Conservation (phyloP, 2,797 vertebrate genomes). For the Ptychadena robeensis region DNA sequence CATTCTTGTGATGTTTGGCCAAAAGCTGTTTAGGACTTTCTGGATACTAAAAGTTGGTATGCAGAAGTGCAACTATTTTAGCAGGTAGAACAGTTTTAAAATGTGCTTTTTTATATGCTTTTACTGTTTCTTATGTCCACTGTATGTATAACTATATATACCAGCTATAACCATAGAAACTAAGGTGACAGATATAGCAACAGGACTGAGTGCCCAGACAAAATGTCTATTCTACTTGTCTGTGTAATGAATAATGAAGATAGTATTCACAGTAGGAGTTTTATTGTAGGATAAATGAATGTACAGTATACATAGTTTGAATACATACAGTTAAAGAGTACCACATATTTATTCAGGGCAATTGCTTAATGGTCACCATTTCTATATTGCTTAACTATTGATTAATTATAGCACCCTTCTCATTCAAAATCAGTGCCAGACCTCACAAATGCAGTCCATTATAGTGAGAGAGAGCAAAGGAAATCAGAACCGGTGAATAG, state of each 20-base stretch:
- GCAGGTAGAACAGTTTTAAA: not conserved
- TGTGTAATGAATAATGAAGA: not conserved
- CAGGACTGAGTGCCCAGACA: not conserved
- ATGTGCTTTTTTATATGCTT: not conserved
- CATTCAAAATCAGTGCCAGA: too few relatives aligned
- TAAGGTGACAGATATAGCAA: not conserved
- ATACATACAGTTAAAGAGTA: too few relatives aligned
- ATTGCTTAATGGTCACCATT: too few relatives aligned
- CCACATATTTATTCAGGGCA: too few relatives aligned
- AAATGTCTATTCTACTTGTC: not conserved
- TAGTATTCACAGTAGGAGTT: not conserved
- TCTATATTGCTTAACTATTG: too few relatives aligned
- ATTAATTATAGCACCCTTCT: too few relatives aligned
- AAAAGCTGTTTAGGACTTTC: not conserved
- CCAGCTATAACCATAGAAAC: not conserved
- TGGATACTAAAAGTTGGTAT: not conserved
- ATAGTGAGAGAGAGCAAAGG: too few relatives aligned
- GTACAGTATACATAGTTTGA: not conserved
- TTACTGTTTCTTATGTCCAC: not conserved
- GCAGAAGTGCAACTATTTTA: not conserved
- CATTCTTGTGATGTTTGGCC: too few relatives aligned
- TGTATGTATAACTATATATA: not conserved
- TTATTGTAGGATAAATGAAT: not conserved
- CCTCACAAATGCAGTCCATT: too few relatives aligned
- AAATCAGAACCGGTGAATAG: too few relatives aligned